These are phyloP conservation scores for Amphiprion clarkii DNA, from an alignment of 2,797 vertebrate species.

Conservation along the genomic window DNA sequence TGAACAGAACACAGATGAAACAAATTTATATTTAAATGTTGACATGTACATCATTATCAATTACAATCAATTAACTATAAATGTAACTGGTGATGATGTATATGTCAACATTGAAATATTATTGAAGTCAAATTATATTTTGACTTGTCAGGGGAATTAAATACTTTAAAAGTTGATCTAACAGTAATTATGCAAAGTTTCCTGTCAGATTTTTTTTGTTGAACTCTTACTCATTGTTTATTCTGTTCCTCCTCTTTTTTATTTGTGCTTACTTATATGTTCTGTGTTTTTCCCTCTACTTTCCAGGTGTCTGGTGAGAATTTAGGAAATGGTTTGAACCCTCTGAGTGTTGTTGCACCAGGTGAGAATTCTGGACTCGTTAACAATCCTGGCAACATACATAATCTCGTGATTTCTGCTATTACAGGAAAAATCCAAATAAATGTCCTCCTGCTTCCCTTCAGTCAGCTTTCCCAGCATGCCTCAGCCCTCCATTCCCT, in stretches of 20 bases:
- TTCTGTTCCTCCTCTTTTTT: not conserved
- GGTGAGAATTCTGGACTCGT: slow-evolving; percentile 75
- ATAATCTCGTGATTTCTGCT: no score
- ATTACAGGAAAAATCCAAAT: not conserved
- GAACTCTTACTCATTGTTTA: not conserved
- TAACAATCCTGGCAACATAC: not conserved
- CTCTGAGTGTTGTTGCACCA: slow-evolving; percentile 86
- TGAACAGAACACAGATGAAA: no score
- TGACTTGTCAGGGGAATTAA: not conserved
- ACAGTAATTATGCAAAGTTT: not conserved
- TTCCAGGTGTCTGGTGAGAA: slow-evolving; percentile 74
- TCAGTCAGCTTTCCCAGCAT: slow-evolving; percentile 51
- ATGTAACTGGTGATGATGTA: no score
- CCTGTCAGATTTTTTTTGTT: no score
- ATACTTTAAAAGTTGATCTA: not conserved
- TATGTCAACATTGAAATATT: no score
- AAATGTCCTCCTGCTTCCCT: slow-evolving; percentile 9
- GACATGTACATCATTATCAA: no score
- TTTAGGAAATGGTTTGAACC: slow-evolving; percentile 81
- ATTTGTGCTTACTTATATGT: not conserved
- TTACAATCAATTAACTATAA: no score
- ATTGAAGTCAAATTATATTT: not conserved
- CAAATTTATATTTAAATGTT: no score
- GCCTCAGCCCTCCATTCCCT: slow-evolving; percentile 29
- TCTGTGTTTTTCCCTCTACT: not conserved